Conservation (phyloP, 1,140 invertebrate species). For the Diorhabda elongata region DNA sequence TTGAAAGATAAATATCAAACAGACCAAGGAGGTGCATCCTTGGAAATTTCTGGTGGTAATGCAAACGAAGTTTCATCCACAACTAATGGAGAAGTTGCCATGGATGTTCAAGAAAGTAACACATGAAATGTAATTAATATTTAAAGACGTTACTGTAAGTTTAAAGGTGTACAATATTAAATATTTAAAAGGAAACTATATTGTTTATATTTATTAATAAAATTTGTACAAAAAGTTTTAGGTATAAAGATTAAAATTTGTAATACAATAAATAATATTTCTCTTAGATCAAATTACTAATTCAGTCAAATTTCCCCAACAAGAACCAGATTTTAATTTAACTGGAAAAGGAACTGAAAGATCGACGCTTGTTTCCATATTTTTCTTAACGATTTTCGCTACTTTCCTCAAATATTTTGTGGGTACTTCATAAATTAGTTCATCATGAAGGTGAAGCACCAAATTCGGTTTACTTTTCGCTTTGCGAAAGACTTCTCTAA, state of each 20-base stretch:
- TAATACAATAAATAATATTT: slow-evolving; percentile 8
- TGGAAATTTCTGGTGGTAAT: neutral
- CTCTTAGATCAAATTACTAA: slow-evolving; percentile 22
- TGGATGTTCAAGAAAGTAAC: neutral
- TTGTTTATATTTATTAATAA: neutral
- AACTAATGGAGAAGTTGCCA: neutral
- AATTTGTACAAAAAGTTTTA: neutral
- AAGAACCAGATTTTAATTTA: slow-evolving; percentile 74
- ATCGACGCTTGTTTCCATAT: slow-evolving; percentile 76
- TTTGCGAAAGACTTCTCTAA: slow-evolving; percentile 45
- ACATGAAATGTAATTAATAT: no score
- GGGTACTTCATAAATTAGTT: slow-evolving; percentile 89
- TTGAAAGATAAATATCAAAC: slow-evolving; percentile 29
- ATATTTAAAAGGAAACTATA: neutral
- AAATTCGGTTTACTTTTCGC: slow-evolving; percentile 54
- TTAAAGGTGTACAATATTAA: neutral
- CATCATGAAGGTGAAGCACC: slow-evolving; percentile 92
- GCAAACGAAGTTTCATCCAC: slow-evolving; percentile 4
- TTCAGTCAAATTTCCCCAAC: slow-evolving; percentile 68
- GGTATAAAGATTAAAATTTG: neutral
- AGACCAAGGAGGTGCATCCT: neutral
- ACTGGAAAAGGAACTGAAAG: slow-evolving; percentile 78
- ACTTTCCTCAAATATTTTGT: slow-evolving; percentile 57
- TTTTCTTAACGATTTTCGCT: slow-evolving; percentile 62
- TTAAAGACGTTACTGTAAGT: no score